These are phyloP conservation scores for Ursus arctos DNA, from an alignment of 2,113 vertebrate genomes.

Conservation along the genomic window DNA sequence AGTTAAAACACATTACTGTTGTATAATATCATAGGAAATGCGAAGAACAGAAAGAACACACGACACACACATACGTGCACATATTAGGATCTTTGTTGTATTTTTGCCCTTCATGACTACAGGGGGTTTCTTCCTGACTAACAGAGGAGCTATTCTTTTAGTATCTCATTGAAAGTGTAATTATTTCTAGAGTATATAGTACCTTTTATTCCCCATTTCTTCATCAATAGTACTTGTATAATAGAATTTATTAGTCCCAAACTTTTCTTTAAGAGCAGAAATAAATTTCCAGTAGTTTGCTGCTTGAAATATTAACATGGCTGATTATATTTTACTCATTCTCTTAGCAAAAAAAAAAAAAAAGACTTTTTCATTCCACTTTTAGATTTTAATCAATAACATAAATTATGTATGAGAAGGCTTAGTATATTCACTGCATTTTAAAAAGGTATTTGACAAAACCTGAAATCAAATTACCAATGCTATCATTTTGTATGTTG, in stretches of 20 bases:
- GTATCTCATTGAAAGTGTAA: slow-evolving; percentile 45
- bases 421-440: neutral
- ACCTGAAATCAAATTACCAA: slow-evolving; percentile 46
- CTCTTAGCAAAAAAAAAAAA: slow-evolving; percentile 3
- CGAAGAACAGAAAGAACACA: slow-evolving; percentile 55
- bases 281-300: slow-evolving; percentile 29
- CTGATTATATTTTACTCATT: slow-evolving; percentile 23
- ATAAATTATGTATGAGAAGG: slow-evolving; percentile 33
- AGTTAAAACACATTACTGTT: slow-evolving; percentile 59
- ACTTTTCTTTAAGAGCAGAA: slow-evolving; percentile 65
- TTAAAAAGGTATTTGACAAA: slow-evolving; percentile 54
- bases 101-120: slow-evolving; percentile 28
- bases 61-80: neutral
- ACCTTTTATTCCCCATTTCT: slow-evolving; percentile 44
- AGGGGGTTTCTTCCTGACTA: neutral
- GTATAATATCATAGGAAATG: slow-evolving; percentile 49
- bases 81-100: neutral
- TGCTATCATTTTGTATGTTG: neutral
- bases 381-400: slow-evolving; percentile 48
- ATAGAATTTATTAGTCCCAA: slow-evolving; percentile 21
- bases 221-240: slow-evolving; percentile 46
- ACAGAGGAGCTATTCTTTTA: neutral
- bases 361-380: neutral
- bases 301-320: neutral
- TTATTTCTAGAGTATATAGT: slow-evolving; percentile 68